Conservation (phyloP, 2,888 invertebrate species). For the Hanleya hanleyi region DNA sequence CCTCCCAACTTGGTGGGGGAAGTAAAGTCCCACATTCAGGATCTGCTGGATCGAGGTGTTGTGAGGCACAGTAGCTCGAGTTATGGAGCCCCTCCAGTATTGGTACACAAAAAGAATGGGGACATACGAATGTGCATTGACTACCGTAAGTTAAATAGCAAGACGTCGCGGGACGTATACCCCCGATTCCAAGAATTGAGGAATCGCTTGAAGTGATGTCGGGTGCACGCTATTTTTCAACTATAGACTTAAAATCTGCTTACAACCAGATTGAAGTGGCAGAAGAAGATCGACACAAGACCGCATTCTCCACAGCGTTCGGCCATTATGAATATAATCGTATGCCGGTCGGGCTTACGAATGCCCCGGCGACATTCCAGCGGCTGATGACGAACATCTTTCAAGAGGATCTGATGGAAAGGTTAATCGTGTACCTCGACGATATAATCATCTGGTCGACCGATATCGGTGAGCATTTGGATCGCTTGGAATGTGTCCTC, state of each 20-base stretch:
- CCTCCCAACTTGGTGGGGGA: conserved; percentile 16
- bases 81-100: conserved; percentile 38
- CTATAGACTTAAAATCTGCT: conserved; percentile 27
- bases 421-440: conserved; percentile 24
- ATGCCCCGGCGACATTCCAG: conserved; percentile 20
- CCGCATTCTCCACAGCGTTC: conserved; percentile 30
- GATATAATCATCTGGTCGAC: conserved; percentile 25
- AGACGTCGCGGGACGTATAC: too few species aligned
- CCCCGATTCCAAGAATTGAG: too few species aligned
- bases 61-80: conserved; percentile 5
- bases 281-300: conserved; percentile 31
- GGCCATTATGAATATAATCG: conserved; percentile 35
- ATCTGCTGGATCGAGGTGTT: conserved; percentile 16
- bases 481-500: conserved; percentile 26
- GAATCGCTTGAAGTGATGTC: conserved; percentile 36
- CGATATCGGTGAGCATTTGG: conserved; percentile 21
- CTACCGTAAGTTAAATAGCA: conserved; percentile 32
- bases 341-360: conserved; percentile 15
- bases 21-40: conserved; percentile 21
- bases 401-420: conserved; percentile 14
- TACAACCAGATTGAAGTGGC: conserved; percentile 22
- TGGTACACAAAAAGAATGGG: conserved; percentile 38
- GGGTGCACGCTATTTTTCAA: conserved; percentile 22
- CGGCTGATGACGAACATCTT: conserved; percentile 30
- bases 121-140: conserved; percentile 28